Base-by-base conservation (phyloP, 2,113 vertebrate genomes). In the Scytalopus superciliaris region DNA sequence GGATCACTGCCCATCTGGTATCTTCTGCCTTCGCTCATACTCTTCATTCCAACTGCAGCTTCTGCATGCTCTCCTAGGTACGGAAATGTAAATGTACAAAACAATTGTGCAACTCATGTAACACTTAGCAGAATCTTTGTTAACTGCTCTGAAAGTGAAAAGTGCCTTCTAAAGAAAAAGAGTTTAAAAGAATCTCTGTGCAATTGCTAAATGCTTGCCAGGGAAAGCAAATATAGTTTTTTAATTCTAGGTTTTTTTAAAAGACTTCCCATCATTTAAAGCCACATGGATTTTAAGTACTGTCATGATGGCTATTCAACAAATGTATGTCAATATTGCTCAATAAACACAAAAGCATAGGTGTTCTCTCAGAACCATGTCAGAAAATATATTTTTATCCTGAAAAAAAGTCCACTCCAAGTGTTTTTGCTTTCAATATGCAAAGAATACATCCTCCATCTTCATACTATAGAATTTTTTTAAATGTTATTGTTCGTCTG, bases 1-100 rank as follows among this genome's bases (percentile, higher is more conserved):
- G 90, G 93, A 94, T 92, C 57, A 7, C 69, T 78, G 88, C 60
- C 86, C 72, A 84, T 50, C 53, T 72, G 92, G 45, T 93, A 59
- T 84, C 88, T 84, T 72, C 77, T 68, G 72, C 62, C 42, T 84
- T 69, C 1, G 0, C n/a, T 81, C 12, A 0, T 30, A 21, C n/a
- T 79, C 49, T 68, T 93, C 0, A 0, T 47, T 79, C 10, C n/a
- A 24, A 7, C 16, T 40, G 27, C 0, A 1, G 30, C 64, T 81
- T 67, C 79, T 74, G 30, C 28, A 1, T 0, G 0, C 27, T 64
- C 7, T 24, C 63, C 24, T 31, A 40, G 25, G 42, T n/a, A 39
- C 7, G 28, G 64, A 72, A 95, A 84, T 49, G 15, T 5, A 89
- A 92, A 60, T 25, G 6, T 53, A 53, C 30, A 69, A 81, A 89